These are phyloP conservation scores for Alitta virens DNA, from an alignment of 2,888 invertebrate genomes.

Conservation along the genomic window DNA sequence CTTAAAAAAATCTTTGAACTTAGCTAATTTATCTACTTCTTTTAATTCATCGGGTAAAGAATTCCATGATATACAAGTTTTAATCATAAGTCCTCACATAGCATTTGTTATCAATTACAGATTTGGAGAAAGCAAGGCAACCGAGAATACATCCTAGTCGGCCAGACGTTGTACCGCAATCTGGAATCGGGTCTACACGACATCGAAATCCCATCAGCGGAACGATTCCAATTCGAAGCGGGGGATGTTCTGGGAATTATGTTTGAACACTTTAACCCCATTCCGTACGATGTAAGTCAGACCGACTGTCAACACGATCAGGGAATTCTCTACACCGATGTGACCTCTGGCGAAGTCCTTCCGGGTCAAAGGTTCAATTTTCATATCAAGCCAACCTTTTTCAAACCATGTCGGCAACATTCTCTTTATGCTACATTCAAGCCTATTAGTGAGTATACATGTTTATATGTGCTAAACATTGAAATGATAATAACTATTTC, in stretches of 20 bases:
- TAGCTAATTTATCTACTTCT: too few species aligned
- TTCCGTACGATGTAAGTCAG: background rate
- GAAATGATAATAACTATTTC: too few species aligned
- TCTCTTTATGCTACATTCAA: background rate
- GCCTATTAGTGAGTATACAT: background rate
- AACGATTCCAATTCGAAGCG: slow-evolving; percentile 4
- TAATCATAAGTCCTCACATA: too few species aligned
- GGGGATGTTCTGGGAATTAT: slow-evolving; percentile 16
- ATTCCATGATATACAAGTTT: too few species aligned
- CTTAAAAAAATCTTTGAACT: too few species aligned
- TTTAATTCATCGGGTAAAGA: too few species aligned
- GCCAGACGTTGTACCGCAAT: slow-evolving; percentile 6
- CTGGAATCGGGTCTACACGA: slow-evolving; percentile 5
- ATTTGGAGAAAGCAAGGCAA: slow-evolving; percentile 9
- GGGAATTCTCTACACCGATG: background rate
- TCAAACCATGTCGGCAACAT: background rate
- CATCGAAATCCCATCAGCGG: background rate
- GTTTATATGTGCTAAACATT: too few species aligned
- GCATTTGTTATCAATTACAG: too few species aligned
- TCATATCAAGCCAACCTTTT: background rate
- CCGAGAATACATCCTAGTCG: slow-evolving; percentile 14
- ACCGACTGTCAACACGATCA: background rate
- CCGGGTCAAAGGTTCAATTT: background rate
- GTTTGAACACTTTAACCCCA: slow-evolving; percentile 4
- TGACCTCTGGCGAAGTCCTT: background rate